phyloP scores from a whole-genome alignment of 2,797 vertebrate species.

The Heterohyrax brucei region DNA sequence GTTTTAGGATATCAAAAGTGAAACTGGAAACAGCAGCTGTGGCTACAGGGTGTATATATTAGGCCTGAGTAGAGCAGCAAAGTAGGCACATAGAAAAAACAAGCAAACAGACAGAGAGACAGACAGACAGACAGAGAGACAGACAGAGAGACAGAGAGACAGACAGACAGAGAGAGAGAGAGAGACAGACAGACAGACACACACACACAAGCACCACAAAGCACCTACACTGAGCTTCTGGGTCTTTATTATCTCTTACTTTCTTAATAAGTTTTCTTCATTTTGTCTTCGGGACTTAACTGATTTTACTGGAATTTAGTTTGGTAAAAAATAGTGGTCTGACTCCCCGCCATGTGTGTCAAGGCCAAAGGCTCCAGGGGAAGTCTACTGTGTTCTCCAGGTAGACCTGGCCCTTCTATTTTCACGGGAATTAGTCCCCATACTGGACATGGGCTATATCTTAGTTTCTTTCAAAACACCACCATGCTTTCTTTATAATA shows the following conservation, averaged over 20 bases:
- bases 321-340: not conserved
- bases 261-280: constrained; percentile 4
- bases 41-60: not conserved
- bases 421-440: not conserved
- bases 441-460: not conserved
- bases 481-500: not conserved
- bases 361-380: not conserved
- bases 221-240: not conserved
- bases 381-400: not conserved
- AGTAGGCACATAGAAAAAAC: not conserved
- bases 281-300: constrained; percentile 21
- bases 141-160: not conserved
- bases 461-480: not conserved
- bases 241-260: not conserved
- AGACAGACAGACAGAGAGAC: too few relatives aligned
- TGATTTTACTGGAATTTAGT: not conserved
- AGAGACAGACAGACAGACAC: too few relatives aligned
- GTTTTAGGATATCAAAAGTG: not conserved
- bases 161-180: not conserved
- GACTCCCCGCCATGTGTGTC: not conserved
- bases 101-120: not conserved
- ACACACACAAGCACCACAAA: not conserved
- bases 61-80: not conserved
- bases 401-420: not conserved
- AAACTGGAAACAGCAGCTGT: not conserved